Base-by-base conservation (phyloP, 1,140 invertebrate genomes). In the Eumaeus atala region DNA sequence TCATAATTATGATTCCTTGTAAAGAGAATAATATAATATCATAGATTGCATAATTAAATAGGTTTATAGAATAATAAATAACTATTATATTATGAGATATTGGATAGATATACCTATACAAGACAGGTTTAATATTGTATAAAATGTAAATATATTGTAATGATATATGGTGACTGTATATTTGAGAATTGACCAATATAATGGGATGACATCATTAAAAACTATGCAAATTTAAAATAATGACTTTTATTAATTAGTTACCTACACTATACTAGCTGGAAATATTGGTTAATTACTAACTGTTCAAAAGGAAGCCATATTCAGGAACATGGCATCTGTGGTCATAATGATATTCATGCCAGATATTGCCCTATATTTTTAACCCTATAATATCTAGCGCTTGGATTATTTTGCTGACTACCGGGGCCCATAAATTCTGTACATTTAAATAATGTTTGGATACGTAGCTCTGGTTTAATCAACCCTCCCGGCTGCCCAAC, bases 71-170 rank as follows among this genome's bases (percentile, higher is more conserved):
- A 3, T 28, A 28, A 28, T 28, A 14, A 44, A 16, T 18, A 12
- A 40, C 12, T 16, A 44, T 44, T 16, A 8, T 44, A 16, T 16
- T 44, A 44, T 44, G 7, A 44, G 16, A 16, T 14, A 16, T 44
- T 44, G 9, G 17, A 14, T 8, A 16, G 17, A 44, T 12, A 44
- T 16, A 14, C 38, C 38, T 40, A 16, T 14, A 16, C 9, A 16
- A 44, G 40, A 16, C 16, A 44, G 16, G 40, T 44, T 44, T 9
- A 9, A 10, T 16, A 40, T 7, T 44, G 40, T 44, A 44, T 28
- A 18, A 44, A 16, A 44, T 44, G 40, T 44, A 44, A 44, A 44
- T 44, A 44, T 16, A 44, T 14, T 44, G 40, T 44, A 44, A 40
- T 40, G 38, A 6, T 28, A 44, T 16, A 44, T 14, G 40, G 16